A percentile compares a stretch with the other conserved stretches of the same genome.
phyloP scores from a whole-genome alignment of 2,797 vertebrate species.

The Myotis findleyi region DNA sequence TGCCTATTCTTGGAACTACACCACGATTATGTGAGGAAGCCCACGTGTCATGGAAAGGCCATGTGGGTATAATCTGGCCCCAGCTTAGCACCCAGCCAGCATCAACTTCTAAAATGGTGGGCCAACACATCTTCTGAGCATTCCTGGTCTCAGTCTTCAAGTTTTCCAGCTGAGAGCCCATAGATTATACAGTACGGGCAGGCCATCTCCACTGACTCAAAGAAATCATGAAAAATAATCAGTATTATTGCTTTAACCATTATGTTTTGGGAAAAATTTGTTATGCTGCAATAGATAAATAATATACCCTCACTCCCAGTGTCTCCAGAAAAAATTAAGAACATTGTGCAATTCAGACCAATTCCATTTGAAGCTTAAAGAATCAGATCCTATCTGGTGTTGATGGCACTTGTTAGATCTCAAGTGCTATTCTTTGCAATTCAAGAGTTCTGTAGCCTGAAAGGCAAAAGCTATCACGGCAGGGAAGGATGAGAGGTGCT shows the following conservation, averaged over 20 bases:
- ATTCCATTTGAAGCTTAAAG: slow-evolving; percentile 7
- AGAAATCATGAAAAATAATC: not conserved
- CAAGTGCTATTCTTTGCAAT: not conserved
- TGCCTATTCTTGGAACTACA: not conserved
- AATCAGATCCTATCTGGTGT: not conserved
- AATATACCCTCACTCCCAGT: not conserved
- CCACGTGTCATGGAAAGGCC: not conserved
- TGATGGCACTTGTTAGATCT: not conserved
- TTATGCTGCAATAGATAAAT: not conserved
- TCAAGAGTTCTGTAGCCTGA: not conserved
- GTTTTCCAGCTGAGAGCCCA: not conserved
- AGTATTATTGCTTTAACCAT: not conserved
- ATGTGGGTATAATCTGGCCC: not conserved
- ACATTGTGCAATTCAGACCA: not conserved
- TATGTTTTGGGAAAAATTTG: not conserved
- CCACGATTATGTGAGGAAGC: not conserved
- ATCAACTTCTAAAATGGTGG: not conserved
- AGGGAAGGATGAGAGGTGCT: not conserved
- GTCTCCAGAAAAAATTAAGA: not conserved
- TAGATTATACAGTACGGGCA: fast-evolving
- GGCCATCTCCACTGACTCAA: not conserved
- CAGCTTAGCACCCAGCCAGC: not conserved
- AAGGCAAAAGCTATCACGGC: not conserved
- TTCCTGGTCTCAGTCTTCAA: not conserved
- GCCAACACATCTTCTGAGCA: not conserved